Base-by-base conservation (phyloP, 2,888 invertebrate species). In the Horisme vitalbata region DNA sequence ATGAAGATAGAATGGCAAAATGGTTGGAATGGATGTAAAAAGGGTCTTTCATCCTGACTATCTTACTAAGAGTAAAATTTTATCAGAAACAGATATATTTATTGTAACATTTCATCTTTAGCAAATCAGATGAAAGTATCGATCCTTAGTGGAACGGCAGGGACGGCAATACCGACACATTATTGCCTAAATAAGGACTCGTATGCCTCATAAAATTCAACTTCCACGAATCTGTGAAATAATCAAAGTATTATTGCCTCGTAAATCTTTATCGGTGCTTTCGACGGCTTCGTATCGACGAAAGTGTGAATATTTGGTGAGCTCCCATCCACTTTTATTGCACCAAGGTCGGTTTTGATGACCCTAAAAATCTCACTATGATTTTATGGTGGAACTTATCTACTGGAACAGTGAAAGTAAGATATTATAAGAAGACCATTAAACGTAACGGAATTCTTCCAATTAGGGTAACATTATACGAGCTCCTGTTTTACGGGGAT, bases 181-280 rank as follows among this genome's bases (percentile, higher is more conserved):
- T 80, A 83, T 82, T 79, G 68, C 77, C 74, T 73, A 77, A 83
- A 79, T 83, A 81, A 79, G 78, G 69, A 78, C 71, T 75, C 71
- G 74, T 74, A 71, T 74, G 75, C 71, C 70, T 72, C 82, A 76
- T 85, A 86, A 85, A 86, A 76, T 69, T 77, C 75, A 74, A 83
- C 75, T 79, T 79, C 74, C 76, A 71, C 68, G 79, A 85, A 85
- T 83, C 83, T 82, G 75, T 77, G 79, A 81, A 78, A 83, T 84
- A 81, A 83, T 83, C 83, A 83, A 82, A 84, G 81, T 79, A 80
- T 85, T 84, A 85, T 85, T 79, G 81, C 71, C 71, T 68, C 70
- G 78, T 86, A 85, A 86, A 84, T 86, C 83, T 83, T 81, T 85
- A 85, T 83, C 79, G 63, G 67, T 69, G 63, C 73, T 74, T 75